Base-by-base conservation (phyloP, 2,888 invertebrate genomes). In the Melieria picta region DNA sequence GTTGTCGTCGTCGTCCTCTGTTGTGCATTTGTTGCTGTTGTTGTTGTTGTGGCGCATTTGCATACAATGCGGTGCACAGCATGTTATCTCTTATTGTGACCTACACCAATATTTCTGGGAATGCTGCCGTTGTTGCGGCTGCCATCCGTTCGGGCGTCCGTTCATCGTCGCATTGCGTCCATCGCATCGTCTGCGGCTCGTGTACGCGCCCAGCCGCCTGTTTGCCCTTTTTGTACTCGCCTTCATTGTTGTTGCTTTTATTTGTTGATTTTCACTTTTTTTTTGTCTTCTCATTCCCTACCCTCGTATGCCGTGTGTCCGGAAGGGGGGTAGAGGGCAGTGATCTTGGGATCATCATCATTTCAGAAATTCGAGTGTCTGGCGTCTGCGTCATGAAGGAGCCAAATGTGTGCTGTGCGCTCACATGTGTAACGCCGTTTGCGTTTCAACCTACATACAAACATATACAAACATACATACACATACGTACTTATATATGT, bases 101-200 rank as follows among this genome's bases (percentile, higher is more conserved):
- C 86, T 86, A 86, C 86, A 86, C 86, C 86, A 86, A 86, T 86
- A 86, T 85, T 86, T 86, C 86, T 85, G 81, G 83, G 86, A 86
- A 86, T 86, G 77, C 78, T 68, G 67, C 72, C 68, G 56, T 60
- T 66, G 30, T 30, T 30, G 30, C 30, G 30, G 30, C 30, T 30
- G 30, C 30, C 30, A 30, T 30, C 30, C 30, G 30, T 30, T 30
- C 30, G 30, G 30, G 30, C 30, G 30, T 30, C 30, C 30, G 30
- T 30, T 30, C 30, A 30, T 1, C 30, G 30, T 30, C 30, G 30
- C 30, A 30, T 30, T 30, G 30, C 30, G 30, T 30, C 30, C 30
- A 30, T 30, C 30, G 30, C 58, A 58, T 58, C 42, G 10, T 43
- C 7, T 52, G 10, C 13, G 46, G n/a, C 45, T 11, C 7, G 10